Conservation (phyloP, 2,113 vertebrate genomes). For the Leptosomus discolor region DNA sequence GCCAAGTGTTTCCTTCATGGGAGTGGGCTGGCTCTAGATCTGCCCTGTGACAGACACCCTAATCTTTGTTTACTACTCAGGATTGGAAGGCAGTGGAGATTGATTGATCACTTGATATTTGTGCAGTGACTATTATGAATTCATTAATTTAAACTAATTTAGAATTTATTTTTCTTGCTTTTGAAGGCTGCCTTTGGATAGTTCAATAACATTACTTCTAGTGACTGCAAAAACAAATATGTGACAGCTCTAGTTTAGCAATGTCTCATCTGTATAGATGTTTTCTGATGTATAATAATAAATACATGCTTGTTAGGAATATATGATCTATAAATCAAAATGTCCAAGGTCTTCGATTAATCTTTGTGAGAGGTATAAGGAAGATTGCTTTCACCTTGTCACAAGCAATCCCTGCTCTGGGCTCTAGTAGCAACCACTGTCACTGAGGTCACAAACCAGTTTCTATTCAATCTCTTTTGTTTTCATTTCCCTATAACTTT, state of each 20-base stretch:
- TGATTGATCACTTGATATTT: conserved; percentile 29
- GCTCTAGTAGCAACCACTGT: not conserved
- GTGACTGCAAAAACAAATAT: conserved; percentile 18
- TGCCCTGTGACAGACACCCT: not conserved
- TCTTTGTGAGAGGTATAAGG: not conserved
- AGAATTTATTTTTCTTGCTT: conserved; percentile 33
- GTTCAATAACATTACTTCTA: not conserved
- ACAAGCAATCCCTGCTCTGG: not conserved
- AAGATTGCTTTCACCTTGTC: not conserved
- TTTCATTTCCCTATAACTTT: not conserved
- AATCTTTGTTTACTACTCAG: conserved; percentile 21
- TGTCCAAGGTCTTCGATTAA: conserved; percentile 9
- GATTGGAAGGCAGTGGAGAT: not conserved
- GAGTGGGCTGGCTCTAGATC: not conserved
- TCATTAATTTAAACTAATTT: conserved; percentile 16
- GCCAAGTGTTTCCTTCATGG: not conserved
- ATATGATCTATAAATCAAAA: not conserved
- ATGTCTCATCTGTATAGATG: not conserved
- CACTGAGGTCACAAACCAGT: conserved; percentile 11
- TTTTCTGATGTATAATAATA: conserved; percentile 13
- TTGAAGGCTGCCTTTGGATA: not conserved
- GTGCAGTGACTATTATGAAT: conserved; percentile 33
- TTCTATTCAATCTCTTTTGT: not conserved
- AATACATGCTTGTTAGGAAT: not conserved
- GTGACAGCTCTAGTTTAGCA: not conserved